Conservation (phyloP, 2,888 invertebrate genomes). For the Synanthedon tipuliformis region DNA sequence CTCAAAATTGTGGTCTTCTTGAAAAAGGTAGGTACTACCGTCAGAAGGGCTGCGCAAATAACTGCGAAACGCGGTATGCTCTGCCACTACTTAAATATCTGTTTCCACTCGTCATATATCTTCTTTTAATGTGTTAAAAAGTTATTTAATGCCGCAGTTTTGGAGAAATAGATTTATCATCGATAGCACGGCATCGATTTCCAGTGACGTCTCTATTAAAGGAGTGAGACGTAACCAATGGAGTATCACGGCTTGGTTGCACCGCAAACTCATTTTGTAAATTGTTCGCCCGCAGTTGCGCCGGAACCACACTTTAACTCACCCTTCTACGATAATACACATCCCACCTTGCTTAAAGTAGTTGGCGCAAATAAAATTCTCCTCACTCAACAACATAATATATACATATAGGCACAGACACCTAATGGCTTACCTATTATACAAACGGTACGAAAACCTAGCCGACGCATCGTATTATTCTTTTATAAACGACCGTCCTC, state of each 20-base stretch:
- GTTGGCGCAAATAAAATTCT: background rate
- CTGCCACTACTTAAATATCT: too few relatives aligned
- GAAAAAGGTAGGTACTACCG: too few relatives aligned
- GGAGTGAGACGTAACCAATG: conserved; percentile 70
- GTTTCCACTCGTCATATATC: background rate
- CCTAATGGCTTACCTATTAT: background rate
- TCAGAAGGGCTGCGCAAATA: too few relatives aligned
- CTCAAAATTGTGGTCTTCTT: too few relatives aligned
- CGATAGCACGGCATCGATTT: background rate
- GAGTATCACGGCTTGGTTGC: conserved; percentile 66
- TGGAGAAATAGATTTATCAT: background rate
- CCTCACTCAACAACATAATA: too few relatives aligned
- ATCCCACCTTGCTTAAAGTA: conserved; percentile 28
- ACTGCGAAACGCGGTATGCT: too few relatives aligned
- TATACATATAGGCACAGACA: too few relatives aligned
- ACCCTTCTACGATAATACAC: conserved; percentile 42
- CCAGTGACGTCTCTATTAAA: conserved; percentile 36
- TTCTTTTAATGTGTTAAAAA: background rate
- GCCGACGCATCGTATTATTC: conserved; percentile 31
- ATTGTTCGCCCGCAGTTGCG: conserved; percentile 50
- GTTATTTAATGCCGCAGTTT: too few relatives aligned
- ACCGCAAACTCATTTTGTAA: conserved; percentile 71
- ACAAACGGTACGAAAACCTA: background rate
- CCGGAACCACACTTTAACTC: conserved; percentile 64
- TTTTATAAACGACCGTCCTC: conserved; percentile 39